A percentile compares a stretch with the other conserved stretches of the same genome.
Conservation (phyloP, 2,888 invertebrate genomes). For the Rhogogaster chlorosoma region DNA sequence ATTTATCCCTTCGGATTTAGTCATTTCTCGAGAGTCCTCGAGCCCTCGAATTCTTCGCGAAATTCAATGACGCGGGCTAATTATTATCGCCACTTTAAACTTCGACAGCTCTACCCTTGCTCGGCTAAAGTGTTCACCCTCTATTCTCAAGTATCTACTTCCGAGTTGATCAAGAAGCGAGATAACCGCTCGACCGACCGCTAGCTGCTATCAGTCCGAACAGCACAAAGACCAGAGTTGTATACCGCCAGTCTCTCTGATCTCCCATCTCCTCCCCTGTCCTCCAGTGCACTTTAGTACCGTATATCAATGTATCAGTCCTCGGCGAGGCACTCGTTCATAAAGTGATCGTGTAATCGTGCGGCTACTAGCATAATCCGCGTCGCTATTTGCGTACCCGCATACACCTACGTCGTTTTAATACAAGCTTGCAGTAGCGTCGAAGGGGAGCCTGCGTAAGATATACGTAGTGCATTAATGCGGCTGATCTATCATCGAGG, state of each 20-base stretch:
- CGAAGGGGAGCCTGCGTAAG: neutral
- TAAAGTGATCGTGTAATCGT: constrained; percentile 37
- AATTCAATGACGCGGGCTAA: neutral
- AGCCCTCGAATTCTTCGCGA: too few species aligned
- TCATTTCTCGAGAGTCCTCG: neutral
- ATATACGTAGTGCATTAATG: neutral
- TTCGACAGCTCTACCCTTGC: neutral
- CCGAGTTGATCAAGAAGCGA: neutral
- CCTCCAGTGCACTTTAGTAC: neutral
- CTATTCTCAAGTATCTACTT: neutral
- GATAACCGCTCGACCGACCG: neutral
- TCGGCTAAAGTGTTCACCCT: neutral
- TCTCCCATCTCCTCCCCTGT: constrained; percentile 30
- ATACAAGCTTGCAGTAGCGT: neutral
- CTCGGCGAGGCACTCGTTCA: neutral
- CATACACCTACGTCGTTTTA: neutral
- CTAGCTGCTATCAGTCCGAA: constrained; percentile 31
- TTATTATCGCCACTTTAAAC: neutral
- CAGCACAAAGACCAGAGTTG: constrained; percentile 17
- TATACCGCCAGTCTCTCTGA: constrained; percentile 19
- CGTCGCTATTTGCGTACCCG: neutral
- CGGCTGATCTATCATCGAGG: neutral
- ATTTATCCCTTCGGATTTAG: neutral
- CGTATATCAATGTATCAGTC: neutral
- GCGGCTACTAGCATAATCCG: constrained; percentile 22